A percentile compares a stretch with the other conserved stretches of the same genome.
Evolutionary conservation across 2,113 vertebrate species (phyloP).

Genomic region (Gymnobelideus leadbeateri): DNA sequence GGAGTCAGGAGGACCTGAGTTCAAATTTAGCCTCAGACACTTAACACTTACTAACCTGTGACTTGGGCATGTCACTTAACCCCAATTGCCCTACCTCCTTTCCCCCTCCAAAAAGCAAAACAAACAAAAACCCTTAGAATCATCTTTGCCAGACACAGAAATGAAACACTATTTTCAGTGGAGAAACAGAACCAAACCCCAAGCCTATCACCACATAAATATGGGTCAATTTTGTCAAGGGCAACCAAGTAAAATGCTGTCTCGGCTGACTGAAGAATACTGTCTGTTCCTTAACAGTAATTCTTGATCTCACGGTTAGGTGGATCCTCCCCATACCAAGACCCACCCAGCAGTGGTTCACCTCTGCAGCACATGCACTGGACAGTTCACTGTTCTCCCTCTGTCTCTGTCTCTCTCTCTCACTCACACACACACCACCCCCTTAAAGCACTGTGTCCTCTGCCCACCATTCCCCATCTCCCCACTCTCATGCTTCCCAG

Average conservation of each 20-base stretch:
- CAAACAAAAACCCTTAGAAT: neutral
- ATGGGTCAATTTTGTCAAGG: neutral
- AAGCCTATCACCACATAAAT: neutral
- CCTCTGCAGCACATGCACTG: neutral
- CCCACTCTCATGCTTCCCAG: neutral
- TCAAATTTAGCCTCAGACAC: no score
- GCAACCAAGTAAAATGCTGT: neutral
- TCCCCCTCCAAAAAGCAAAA: no score
- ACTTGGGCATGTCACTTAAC: no score
- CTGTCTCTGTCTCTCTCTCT: no score
- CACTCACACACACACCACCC: no score
- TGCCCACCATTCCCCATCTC: neutral
- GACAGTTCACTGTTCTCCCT: neutral
- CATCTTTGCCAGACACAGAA: slow-evolving; percentile 45
- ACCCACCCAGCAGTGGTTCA: neutral
- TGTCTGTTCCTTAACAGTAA: neutral
- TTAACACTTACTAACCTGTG: no score
- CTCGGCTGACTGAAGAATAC: neutral
- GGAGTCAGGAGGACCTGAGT: no score
- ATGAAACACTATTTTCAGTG: neutral
- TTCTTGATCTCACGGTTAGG: neutral
- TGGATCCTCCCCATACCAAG: neutral
- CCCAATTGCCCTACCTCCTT: no score
- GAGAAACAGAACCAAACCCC: neutral
- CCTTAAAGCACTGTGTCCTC: neutral